Percentiles rank a stretch among this genome's conserved stretches.
Evolutionary conservation across 2,797 vertebrate genomes (phyloP).

Genomic region (Enteromius unitaeniatus): DNA sequence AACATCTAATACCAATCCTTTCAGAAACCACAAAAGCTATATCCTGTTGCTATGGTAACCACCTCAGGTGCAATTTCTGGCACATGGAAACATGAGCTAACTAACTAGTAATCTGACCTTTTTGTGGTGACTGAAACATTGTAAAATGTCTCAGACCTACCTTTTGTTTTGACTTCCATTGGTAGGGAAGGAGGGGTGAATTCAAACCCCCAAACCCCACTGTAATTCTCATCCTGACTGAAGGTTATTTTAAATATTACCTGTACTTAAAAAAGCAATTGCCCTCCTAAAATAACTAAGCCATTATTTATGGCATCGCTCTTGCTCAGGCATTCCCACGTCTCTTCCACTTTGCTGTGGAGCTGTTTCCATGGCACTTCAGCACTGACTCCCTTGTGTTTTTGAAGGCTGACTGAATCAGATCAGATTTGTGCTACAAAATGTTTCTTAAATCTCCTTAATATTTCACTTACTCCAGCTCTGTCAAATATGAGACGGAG

Average conservation of each 20-base stretch:
- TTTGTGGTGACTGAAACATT: background rate
- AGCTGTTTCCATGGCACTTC: constrained; percentile 12
- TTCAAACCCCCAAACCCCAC: background rate
- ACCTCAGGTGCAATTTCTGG: background rate
- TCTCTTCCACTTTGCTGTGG: background rate
- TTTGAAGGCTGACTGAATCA: constrained; percentile 54
- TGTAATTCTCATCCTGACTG: background rate
- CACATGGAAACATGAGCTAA: constrained; percentile 4
- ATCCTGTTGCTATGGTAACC: constrained; percentile 22
- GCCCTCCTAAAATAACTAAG: constrained; percentile 23
- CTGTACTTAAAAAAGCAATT: constrained; percentile 18
- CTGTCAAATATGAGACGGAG: constrained; percentile 23
- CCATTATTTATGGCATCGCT: constrained; percentile 27
- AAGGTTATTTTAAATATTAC: constrained; percentile 40
- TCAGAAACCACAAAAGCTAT: background rate
- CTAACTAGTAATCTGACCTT: constrained; percentile 17
- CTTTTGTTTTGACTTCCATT: constrained; percentile 19
- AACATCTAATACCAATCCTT: background rate
- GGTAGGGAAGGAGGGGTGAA: background rate
- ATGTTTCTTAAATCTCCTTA: constrained; percentile 40
- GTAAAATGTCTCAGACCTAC: background rate
- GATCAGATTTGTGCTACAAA: constrained; percentile 51
- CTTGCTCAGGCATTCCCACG: constrained; percentile 34
- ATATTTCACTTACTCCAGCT: constrained; percentile 32
- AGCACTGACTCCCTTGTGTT: constrained; percentile 33